Conservation (phyloP, 2,113 vertebrate species). For the Megatriorchis doriae region DNA sequence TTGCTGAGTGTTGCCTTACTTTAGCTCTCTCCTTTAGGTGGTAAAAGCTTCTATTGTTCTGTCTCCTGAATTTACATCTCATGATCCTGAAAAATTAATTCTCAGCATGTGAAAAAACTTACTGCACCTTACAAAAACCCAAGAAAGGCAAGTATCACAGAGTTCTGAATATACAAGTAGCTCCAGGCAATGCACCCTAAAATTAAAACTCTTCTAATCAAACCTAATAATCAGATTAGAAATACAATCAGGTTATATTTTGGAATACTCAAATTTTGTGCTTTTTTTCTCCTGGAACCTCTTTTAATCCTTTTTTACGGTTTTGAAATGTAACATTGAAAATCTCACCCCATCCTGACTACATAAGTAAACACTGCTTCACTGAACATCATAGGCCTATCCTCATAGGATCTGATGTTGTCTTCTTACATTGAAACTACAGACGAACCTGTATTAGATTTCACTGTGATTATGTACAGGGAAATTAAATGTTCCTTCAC, state of each 20-base stretch:
- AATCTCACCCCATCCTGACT: background rate
- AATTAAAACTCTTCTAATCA: background rate
- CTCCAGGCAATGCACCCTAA: background rate
- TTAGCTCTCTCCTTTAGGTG: slow-evolving; percentile 18
- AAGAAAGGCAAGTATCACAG: slow-evolving; percentile 49
- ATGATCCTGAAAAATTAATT: slow-evolving; percentile 32
- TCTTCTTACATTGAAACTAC: background rate
- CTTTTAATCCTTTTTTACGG: background rate
- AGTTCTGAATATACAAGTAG: background rate
- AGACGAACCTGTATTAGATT: background rate
- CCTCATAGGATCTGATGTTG: background rate
- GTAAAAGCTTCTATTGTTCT: slow-evolving; percentile 71
- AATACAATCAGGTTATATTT: background rate
- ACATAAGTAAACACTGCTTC: background rate
- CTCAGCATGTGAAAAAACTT: slow-evolving; percentile 56
- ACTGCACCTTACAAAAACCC: slow-evolving; percentile 67
- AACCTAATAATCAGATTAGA: background rate
- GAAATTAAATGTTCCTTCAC: background rate
- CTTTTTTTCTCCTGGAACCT: background rate
- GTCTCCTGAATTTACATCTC: slow-evolving; percentile 34
- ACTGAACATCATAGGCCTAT: background rate
- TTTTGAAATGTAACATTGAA: background rate
- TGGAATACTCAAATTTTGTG: background rate
- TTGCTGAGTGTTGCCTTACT: background rate
- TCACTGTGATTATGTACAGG: background rate